phyloP scores from a whole-genome alignment of 2,797 vertebrate genomes.

The Hydrocynus forskahlii region DNA sequence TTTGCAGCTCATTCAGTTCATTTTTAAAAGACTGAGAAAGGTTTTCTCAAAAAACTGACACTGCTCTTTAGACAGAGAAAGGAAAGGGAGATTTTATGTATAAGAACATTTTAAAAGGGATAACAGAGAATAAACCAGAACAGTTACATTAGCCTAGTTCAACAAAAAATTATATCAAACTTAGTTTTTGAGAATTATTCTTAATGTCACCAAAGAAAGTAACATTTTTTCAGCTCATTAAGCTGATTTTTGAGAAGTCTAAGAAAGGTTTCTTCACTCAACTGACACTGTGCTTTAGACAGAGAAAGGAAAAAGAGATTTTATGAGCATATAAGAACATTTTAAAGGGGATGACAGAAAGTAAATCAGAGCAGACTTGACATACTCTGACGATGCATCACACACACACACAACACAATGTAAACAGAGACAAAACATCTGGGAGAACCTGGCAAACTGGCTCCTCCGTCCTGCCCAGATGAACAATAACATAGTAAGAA shows the following conservation, averaged over 20 bases:
- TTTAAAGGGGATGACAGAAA: background rate
- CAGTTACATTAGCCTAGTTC: too few relatives aligned
- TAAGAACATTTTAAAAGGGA: background rate
- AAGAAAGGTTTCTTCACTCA: background rate
- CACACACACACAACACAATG: background rate
- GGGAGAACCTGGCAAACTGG: background rate
- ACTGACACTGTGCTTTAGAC: background rate
- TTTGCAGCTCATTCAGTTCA: background rate
- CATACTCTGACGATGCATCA: too few relatives aligned
- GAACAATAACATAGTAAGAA: too few relatives aligned
- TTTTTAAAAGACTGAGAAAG: background rate
- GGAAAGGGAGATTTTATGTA: background rate
- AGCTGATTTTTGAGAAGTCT: background rate
- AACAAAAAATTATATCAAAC: background rate
- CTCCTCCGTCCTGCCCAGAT: too few relatives aligned
- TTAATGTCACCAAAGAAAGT: background rate
- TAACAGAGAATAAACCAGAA: background rate
- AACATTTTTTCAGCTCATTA: background rate
- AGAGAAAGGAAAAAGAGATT: background rate
- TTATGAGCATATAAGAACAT: background rate
- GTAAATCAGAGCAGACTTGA: background rate
- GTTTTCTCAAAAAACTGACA: background rate
- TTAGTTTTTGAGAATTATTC: background rate
- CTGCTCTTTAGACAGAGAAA: background rate
- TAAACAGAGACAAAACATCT: background rate